These are phyloP conservation scores for Homalodisca vitripennis DNA, from an alignment of 1,140 invertebrate genomes.

Conservation along the genomic window DNA sequence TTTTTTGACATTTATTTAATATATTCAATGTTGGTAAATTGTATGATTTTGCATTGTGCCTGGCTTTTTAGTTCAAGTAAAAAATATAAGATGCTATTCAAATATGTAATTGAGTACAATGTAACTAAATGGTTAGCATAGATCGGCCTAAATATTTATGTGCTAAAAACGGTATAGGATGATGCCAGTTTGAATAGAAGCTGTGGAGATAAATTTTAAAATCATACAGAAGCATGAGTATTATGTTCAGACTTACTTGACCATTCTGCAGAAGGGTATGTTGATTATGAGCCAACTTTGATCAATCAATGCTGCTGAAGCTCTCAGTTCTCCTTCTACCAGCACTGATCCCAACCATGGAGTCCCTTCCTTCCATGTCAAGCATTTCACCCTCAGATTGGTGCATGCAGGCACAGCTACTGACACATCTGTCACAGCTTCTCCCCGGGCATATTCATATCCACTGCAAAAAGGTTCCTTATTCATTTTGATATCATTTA, in stretches of 20 bases:
- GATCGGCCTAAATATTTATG: too few species aligned
- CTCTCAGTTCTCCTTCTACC: conserved; percentile 54
- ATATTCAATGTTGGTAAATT: too few species aligned
- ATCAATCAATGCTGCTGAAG: conserved; percentile 60
- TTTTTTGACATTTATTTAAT: too few species aligned
- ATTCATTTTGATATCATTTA: neutral
- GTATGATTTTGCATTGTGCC: too few species aligned
- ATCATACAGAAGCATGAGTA: too few species aligned
- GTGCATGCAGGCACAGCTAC: conserved; percentile 27
- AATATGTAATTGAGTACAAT: too few species aligned
- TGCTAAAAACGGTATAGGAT: too few species aligned
- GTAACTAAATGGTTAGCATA: too few species aligned
- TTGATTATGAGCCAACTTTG: neutral
- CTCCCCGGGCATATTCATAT: conserved; percentile 34
- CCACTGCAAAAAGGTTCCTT: conserved; percentile 37
- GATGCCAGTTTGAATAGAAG: too few species aligned
- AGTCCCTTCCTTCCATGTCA: conserved; percentile 31
- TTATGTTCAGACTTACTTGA: conserved; percentile 10
- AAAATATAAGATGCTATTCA: too few species aligned
- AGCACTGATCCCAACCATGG: conserved; percentile 71
- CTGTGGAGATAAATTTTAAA: too few species aligned
- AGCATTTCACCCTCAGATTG: conserved; percentile 20
- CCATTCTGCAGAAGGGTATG: neutral
- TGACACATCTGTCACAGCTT: conserved; percentile 30
- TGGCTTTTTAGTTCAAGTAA: too few species aligned